These are phyloP conservation scores for Theropithecus gelada DNA, from an alignment of 2,113 vertebrate species.

Conservation along the genomic window DNA sequence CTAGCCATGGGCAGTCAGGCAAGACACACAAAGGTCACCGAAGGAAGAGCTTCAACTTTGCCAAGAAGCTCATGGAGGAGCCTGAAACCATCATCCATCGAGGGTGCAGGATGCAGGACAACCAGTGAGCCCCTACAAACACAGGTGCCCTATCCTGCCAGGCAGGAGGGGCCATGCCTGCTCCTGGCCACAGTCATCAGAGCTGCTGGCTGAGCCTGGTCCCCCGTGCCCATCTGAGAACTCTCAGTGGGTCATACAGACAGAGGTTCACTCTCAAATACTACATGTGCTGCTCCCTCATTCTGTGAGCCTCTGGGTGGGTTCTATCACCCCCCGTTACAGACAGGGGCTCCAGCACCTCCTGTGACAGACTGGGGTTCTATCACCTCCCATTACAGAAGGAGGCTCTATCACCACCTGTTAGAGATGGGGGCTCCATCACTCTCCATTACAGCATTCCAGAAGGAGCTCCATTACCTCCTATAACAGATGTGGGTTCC, in stretches of 20 bases:
- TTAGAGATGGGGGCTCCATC: too few species aligned
- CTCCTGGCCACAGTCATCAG: background rate
- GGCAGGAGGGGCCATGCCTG: too few species aligned
- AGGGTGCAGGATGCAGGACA: background rate
- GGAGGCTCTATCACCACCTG: too few species aligned
- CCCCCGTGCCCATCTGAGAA: rapidly evolving
- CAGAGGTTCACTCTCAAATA: background rate
- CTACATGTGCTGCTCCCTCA: rapidly evolving
- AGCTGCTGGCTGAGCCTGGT: background rate
- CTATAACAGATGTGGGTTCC: too few species aligned
- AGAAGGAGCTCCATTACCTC: too few species aligned
- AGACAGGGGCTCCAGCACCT: background rate
- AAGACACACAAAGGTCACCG: background rate
- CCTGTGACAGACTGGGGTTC: background rate
- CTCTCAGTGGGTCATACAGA: rapidly evolving
- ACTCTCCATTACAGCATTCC: too few species aligned
- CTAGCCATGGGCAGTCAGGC: background rate
- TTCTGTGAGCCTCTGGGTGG: background rate
- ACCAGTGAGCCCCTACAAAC: rapidly evolving
- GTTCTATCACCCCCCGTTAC: too few species aligned
- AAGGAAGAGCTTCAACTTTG: background rate
- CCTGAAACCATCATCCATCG: rapidly evolving
- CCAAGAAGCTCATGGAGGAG: background rate
- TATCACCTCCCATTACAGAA: too few species aligned
- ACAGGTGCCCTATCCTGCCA: background rate